These are phyloP conservation scores for Drosophila parthenogenetica DNA, from an alignment of 2,888 invertebrate genomes.

Conservation along the genomic window DNA sequence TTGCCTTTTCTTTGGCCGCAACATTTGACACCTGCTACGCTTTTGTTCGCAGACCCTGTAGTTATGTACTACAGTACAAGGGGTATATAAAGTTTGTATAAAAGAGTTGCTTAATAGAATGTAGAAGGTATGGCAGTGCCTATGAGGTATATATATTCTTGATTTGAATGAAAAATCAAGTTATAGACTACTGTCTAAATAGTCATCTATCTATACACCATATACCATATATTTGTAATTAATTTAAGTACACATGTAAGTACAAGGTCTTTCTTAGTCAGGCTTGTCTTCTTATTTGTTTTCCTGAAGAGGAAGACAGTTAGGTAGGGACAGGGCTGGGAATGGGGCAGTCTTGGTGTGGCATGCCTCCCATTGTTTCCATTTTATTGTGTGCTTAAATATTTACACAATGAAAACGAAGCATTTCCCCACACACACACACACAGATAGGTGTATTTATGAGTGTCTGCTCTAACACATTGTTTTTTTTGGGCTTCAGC, in stretches of 20 bases:
- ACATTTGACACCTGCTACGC: slow-evolving; percentile 75
- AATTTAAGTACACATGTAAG: no score
- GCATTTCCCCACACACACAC: slow-evolving; percentile 44
- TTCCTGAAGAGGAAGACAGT: background rate
- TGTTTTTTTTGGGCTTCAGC: slow-evolving; percentile 54
- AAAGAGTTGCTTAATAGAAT: no score
- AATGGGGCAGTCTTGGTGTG: slow-evolving; percentile 15
- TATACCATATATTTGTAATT: no score
- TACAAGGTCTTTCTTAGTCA: no score
- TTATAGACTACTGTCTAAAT: no score
- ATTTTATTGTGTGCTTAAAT: slow-evolving; percentile 77
- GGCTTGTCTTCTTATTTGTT: background rate
- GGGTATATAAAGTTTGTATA: background rate
- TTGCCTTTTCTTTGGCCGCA: slow-evolving; percentile 69
- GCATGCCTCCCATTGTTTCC: slow-evolving; percentile 55
- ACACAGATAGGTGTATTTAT: slow-evolving; percentile 34
- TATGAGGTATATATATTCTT: no score
- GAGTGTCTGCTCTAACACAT: slow-evolving; percentile 36
- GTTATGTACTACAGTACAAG: background rate
- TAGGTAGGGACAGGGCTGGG: background rate
- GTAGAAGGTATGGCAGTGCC: no score
- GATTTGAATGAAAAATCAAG: no score
- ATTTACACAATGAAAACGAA: slow-evolving; percentile 76
- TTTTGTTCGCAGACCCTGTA: slow-evolving; percentile 29
- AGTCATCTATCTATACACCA: no score